A percentile compares a stretch with the other conserved stretches of the same genome.
phyloP scores from a whole-genome alignment of 2,797 vertebrate species.

The Acanthiza pusilla region DNA sequence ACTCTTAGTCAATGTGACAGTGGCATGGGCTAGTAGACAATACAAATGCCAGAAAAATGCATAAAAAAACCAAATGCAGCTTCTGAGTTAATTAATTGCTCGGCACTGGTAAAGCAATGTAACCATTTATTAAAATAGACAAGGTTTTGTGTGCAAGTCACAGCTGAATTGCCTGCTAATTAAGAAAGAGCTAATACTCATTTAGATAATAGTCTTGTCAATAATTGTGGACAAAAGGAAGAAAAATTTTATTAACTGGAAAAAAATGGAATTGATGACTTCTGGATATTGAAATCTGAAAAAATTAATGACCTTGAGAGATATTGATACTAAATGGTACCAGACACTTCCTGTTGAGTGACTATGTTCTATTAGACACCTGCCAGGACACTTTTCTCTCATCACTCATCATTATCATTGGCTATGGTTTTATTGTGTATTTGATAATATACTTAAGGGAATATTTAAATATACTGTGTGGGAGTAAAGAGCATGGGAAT shows the following conservation, averaged over 20 bases:
- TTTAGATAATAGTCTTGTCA: conserved; percentile 47
- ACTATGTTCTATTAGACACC: background rate
- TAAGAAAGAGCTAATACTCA: conserved; percentile 46
- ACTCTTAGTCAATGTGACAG: background rate
- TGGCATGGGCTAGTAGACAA: background rate
- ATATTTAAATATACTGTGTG: background rate
- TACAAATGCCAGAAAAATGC: background rate
- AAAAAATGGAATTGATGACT: background rate
- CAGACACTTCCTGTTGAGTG: background rate
- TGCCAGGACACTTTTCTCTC: background rate
- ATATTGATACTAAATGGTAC: background rate
- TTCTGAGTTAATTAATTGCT: conserved; percentile 49
- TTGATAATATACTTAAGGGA: background rate
- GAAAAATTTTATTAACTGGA: conserved; percentile 38
- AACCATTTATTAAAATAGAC: conserved; percentile 62
- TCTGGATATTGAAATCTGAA: conserved; percentile 6
- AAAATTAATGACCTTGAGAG: background rate
- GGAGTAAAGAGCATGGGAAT: background rate
- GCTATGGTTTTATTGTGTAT: background rate
- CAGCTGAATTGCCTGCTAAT: conserved; percentile 59
- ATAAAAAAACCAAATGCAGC: background rate
- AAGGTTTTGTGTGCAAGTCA: conserved; percentile 39
- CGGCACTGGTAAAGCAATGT: conserved; percentile 5
- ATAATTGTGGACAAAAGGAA: conserved; percentile 52
- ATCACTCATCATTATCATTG: background rate